phyloP scores from a whole-genome alignment of 2,888 invertebrate species.

The Mesochorus sp. region DNA sequence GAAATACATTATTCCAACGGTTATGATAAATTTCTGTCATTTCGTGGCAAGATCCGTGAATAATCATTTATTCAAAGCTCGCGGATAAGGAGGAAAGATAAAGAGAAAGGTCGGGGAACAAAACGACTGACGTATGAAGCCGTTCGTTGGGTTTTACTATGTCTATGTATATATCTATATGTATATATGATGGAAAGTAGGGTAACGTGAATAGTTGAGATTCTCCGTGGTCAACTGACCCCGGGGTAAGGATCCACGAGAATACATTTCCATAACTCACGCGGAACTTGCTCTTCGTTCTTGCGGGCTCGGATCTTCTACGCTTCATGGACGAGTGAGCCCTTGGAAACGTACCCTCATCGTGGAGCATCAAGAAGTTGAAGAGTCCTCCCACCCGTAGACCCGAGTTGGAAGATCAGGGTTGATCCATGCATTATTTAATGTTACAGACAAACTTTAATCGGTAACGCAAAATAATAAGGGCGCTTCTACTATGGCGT shows the following conservation, averaged over 20 bases:
- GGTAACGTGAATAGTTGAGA: slow-evolving; percentile 50
- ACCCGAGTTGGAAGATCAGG: slow-evolving; percentile 7
- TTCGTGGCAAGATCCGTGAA: neutral
- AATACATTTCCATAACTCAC: slow-evolving; percentile 59
- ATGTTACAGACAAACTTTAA: too few relatives aligned
- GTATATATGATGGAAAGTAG: neutral
- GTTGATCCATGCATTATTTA: slow-evolving; percentile 25
- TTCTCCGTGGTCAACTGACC: slow-evolving; percentile 55
- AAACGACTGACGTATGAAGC: slow-evolving; percentile 5
- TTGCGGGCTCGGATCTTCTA: slow-evolving; percentile 2
- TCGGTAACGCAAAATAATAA: too few relatives aligned
- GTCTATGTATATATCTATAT: slow-evolving; percentile 7
- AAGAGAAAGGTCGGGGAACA: neutral
- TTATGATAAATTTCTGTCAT: too few relatives aligned
- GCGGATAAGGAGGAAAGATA: neutral
- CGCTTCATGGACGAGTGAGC: slow-evolving; percentile 31
- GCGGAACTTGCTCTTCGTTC: slow-evolving; percentile 26
- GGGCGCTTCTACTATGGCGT: too few relatives aligned
- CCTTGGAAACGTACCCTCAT: slow-evolving; percentile 16
- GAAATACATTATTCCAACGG: neutral
- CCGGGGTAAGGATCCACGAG: slow-evolving; percentile 43
- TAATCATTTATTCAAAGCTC: slow-evolving; percentile 32
- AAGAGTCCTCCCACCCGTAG: neutral
- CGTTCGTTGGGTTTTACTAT: slow-evolving; percentile 28
- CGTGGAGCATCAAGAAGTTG: slow-evolving; percentile 30